Evolutionary conservation across 2,888 invertebrate species (phyloP).

Genomic region (Entomobrya multifasciata): DNA sequence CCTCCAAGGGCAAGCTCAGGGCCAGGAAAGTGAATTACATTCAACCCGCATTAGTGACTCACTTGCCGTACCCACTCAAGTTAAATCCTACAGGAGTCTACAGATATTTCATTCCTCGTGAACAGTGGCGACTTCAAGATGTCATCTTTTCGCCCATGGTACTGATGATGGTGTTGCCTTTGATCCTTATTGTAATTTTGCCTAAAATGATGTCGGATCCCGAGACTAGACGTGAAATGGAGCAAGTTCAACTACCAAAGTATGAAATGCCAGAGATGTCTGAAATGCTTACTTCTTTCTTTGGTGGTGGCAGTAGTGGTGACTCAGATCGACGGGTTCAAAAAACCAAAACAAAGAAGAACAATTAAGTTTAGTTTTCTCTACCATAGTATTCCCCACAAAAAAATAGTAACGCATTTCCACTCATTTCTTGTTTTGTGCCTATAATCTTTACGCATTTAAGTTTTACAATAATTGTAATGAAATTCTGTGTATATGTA

Average conservation of each 20-base stretch:
- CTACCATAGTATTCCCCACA: too few relatives aligned
- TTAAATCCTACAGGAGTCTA: constrained; percentile 91
- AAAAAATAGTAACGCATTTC: neutral
- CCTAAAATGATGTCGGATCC: constrained; percentile 99
- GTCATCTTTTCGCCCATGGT: constrained; percentile 84
- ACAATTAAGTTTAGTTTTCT: too few relatives aligned
- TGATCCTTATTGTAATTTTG: constrained; percentile 93
- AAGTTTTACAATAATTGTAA: neutral
- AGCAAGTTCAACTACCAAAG: constrained; percentile 91
- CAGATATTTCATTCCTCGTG: constrained; percentile 94
- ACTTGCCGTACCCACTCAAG: constrained; percentile 95
- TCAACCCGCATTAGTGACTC: constrained; percentile 93
- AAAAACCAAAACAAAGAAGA: constrained; percentile 77
- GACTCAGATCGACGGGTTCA: constrained; percentile 69
- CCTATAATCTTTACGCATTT: constrained; percentile 1
- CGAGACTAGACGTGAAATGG: constrained; percentile 94
- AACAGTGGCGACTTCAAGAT: constrained; percentile 98
- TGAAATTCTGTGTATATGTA: neutral
- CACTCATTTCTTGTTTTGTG: neutral
- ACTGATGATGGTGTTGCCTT: constrained; percentile 97
- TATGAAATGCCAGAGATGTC: constrained; percentile 97
- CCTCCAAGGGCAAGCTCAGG: constrained; percentile 97
- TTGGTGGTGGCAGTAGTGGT: constrained; percentile 86
- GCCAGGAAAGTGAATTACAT: constrained; percentile 91
- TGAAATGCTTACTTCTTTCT: constrained; percentile 93